Evolutionary conservation across 2,113 vertebrate genomes (phyloP).

Genomic region (Okapia johnstoni): DNA sequence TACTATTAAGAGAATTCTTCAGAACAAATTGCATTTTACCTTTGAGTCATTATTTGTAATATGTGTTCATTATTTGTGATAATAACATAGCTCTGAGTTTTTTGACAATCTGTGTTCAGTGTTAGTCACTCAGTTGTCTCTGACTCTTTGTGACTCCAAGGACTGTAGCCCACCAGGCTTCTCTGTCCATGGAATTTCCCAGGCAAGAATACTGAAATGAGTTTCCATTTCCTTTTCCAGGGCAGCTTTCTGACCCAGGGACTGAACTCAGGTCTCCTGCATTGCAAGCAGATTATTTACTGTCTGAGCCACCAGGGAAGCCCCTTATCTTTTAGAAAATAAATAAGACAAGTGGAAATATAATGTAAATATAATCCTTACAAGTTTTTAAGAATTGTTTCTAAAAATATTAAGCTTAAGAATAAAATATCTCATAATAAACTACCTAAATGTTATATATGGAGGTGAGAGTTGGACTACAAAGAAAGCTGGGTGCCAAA

Average conservation of each 20-base stretch:
- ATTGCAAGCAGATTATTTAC: not conserved
- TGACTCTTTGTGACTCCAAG: not conserved
- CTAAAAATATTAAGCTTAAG: not conserved
- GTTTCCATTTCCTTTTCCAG: not conserved
- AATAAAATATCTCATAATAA: not conserved
- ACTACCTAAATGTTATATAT: not conserved
- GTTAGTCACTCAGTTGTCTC: rapidly evolving
- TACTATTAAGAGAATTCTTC: not conserved
- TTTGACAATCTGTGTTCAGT: not conserved
- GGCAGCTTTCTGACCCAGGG: not conserved
- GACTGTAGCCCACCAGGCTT: not conserved
- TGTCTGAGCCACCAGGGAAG: not conserved
- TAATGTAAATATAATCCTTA: not conserved
- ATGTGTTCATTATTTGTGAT: not conserved
- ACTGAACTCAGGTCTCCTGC: not conserved
- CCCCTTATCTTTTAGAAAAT: not conserved
- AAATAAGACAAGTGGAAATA: not conserved
- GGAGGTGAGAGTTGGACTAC: not conserved
- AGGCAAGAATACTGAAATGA: not conserved
- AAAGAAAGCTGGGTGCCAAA: not conserved
- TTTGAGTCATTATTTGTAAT: not conserved
- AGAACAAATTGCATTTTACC: not conserved
- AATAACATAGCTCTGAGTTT: not conserved
- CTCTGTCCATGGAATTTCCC: not conserved
- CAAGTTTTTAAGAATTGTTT: not conserved